Percentiles rank a stretch among this genome's conserved stretches.
These are phyloP conservation scores for Lasioglossum morio DNA, from an alignment of 2,888 invertebrate species.

Conservation along the genomic window DNA sequence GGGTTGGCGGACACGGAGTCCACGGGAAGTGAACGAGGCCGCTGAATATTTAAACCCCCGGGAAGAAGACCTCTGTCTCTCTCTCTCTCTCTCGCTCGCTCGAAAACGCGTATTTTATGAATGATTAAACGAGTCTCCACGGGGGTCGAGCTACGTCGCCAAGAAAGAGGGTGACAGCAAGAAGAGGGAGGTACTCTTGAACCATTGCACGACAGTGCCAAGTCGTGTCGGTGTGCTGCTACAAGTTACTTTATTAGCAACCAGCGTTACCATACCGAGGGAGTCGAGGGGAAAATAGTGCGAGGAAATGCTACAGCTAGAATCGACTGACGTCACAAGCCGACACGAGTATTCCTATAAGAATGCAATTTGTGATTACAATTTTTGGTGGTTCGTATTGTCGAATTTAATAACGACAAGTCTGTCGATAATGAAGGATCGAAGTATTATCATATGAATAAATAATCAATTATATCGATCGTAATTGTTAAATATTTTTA, in stretches of 20 bases:
- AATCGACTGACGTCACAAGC: no score
- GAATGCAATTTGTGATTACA: neutral
- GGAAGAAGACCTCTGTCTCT: slow-evolving; percentile 57
- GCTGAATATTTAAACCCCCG: slow-evolving; percentile 77
- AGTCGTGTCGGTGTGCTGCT: neutral
- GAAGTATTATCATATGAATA: no score
- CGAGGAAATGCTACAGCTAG: neutral
- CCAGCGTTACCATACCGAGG: neutral
- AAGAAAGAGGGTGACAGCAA: slow-evolving; percentile 27
- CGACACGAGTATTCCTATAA: neutral
- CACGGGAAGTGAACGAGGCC: slow-evolving; percentile 40
- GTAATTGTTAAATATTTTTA: no score
- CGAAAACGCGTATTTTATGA: slow-evolving; percentile 78
- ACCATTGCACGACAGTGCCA: neutral
- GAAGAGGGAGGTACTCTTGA: neutral
- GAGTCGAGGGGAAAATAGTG: neutral
- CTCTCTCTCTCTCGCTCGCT: slow-evolving; percentile 54
- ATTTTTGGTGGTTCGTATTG: neutral
- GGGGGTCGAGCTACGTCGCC: slow-evolving; percentile 22
- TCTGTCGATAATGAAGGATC: no score
- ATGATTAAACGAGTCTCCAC: slow-evolving; percentile 74
- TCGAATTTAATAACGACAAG: no score
- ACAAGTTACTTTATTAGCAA: neutral
- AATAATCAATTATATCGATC: no score
- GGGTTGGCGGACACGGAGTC: neutral